phyloP scores from a whole-genome alignment of 2,113 vertebrate species.

The Dicerorhinus sumatrensis region DNA sequence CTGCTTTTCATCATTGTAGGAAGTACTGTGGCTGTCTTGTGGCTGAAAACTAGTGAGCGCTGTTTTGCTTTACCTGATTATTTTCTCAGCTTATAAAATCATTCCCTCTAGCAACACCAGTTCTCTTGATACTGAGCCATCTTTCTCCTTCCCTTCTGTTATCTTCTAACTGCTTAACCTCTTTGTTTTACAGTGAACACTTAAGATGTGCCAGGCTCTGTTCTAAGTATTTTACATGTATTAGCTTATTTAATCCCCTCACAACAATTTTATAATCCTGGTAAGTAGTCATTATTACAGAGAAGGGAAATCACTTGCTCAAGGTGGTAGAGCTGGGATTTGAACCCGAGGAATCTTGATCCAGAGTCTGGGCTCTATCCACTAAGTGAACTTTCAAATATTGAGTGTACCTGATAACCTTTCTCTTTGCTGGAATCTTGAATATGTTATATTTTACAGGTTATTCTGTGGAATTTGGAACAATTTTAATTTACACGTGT shows the following conservation, averaged over 20 bases:
- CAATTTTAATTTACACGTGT: slow-evolving; percentile 90
- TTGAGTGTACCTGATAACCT: neutral
- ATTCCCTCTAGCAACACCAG: neutral
- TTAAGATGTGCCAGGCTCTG: neutral
- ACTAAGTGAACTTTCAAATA: neutral
- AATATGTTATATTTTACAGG: slow-evolving; percentile 81
- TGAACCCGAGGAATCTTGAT: neutral
- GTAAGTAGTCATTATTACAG: neutral
- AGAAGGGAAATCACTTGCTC: neutral
- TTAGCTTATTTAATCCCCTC: neutral
- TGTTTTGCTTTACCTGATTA: slow-evolving; percentile 1
- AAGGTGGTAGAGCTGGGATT: neutral
- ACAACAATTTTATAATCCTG: neutral
- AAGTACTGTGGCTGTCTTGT: neutral
- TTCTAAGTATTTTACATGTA: neutral
- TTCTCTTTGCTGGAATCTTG: neutral
- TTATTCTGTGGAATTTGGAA: slow-evolving; percentile 91
- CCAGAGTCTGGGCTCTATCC: neutral
- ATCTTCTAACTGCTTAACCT: neutral
- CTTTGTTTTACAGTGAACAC: neutral
- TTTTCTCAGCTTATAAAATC: neutral
- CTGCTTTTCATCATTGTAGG: neutral
- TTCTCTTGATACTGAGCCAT: neutral
- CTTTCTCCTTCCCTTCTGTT: neutral
- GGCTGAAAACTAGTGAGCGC: neutral